These are phyloP conservation scores for Enteromius thamalakanensis DNA, from an alignment of 2,797 vertebrate genomes.

Conservation along the genomic window DNA sequence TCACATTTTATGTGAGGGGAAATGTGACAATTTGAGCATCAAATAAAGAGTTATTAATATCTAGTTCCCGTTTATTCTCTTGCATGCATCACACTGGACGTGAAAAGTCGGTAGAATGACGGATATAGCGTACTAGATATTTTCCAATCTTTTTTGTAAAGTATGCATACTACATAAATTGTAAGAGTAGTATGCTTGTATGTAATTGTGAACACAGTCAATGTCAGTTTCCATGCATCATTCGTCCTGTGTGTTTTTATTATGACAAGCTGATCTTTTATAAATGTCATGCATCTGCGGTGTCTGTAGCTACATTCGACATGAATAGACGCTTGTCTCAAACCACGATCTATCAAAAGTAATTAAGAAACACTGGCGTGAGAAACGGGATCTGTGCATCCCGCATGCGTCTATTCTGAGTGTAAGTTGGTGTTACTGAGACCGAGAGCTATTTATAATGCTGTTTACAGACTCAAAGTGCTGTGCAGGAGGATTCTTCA, in stretches of 20 bases:
- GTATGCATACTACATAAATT: neutral
- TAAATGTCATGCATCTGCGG: neutral
- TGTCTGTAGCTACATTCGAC: neutral
- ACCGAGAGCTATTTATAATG: conserved; percentile 53
- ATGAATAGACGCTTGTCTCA: neutral
- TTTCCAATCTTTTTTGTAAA: neutral
- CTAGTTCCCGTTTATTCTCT: neutral
- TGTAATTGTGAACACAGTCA: neutral
- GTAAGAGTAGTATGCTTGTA: neutral
- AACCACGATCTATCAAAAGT: neutral
- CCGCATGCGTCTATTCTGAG: conserved; percentile 13
- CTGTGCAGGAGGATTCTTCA: conserved; percentile 52
- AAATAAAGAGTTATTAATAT: neutral
- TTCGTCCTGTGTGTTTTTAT: neutral
- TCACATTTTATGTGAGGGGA: neutral
- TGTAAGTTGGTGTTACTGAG: conserved; percentile 33
- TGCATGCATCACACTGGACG: neutral
- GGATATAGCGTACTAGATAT: neutral
- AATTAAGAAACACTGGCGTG: neutral
- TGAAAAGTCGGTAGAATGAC: neutral
- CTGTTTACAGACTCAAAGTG: conserved; percentile 58
- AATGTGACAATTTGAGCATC: neutral
- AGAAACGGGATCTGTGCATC: neutral
- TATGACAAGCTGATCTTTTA: neutral
- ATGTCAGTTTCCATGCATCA: neutral